Percentiles rank a stretch among this genome's conserved stretches.
These are phyloP conservation scores for Platyrinchus mystaceus DNA, from an alignment of 2,797 vertebrate species.

Conservation along the genomic window DNA sequence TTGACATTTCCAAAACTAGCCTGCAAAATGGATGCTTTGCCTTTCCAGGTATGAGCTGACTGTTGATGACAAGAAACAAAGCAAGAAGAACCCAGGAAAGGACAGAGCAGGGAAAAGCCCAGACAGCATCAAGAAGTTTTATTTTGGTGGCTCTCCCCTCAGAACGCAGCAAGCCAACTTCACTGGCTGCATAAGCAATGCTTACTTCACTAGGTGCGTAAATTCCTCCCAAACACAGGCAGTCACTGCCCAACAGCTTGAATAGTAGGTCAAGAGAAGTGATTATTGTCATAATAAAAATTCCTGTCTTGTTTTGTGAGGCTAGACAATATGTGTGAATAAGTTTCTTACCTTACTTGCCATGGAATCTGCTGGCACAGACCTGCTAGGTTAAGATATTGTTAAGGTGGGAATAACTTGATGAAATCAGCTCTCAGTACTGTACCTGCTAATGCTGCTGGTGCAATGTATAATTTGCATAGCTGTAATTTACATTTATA, in stretches of 20 bases:
- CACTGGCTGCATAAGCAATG: constrained; percentile 94
- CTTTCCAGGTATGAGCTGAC: constrained; percentile 85
- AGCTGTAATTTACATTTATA: constrained; percentile 28
- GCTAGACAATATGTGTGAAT: background rate
- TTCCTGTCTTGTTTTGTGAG: background rate
- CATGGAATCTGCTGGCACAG: background rate
- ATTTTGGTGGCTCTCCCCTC: constrained; percentile 88
- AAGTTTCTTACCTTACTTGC: background rate
- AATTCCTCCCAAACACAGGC: background rate
- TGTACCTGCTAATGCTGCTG: constrained; percentile 6
- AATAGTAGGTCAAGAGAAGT: background rate
- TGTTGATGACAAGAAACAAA: constrained; percentile 88
- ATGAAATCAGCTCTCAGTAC: constrained; percentile 14
- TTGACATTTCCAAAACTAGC: background rate
- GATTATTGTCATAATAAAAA: background rate
- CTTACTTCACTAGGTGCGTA: constrained; percentile 91
- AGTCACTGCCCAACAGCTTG: background rate
- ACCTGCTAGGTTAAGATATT: background rate
- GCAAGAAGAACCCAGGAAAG: constrained; percentile 66
- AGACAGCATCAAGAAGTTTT: constrained; percentile 79
- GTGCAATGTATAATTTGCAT: background rate
- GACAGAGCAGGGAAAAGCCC: constrained; percentile 56
- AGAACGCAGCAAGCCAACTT: constrained; percentile 86
- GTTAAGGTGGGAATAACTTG: background rate
- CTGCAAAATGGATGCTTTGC: constrained; percentile 25